phyloP scores from a whole-genome alignment of 2,113 vertebrate genomes.

The Grammomys surdaster region DNA sequence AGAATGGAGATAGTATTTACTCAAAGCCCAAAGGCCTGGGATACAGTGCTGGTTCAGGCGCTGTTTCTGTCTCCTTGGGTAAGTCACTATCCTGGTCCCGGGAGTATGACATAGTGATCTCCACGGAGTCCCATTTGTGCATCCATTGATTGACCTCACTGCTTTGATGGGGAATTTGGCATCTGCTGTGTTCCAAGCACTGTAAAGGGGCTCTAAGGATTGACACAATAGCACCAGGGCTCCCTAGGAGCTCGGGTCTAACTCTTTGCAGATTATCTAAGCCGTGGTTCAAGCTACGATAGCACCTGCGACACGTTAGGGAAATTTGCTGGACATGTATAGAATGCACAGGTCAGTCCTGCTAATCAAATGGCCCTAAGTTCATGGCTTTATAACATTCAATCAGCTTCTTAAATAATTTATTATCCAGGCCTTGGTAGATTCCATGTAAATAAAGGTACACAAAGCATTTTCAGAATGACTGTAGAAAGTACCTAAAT shows the following conservation, averaged over 20 bases:
- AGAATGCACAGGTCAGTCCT: no score
- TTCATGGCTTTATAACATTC: background rate
- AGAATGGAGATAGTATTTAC: background rate
- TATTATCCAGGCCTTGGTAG: slow-evolving; percentile 19
- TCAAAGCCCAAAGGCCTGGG: background rate
- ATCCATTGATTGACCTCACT: background rate
- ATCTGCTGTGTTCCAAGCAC: background rate
- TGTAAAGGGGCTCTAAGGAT: background rate
- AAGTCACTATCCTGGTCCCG: background rate
- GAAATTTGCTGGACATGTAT: background rate
- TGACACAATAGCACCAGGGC: background rate
- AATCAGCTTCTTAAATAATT: background rate
- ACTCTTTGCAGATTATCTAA: background rate
- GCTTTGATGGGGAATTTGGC: background rate
- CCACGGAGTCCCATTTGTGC: background rate
- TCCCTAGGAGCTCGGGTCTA: background rate
- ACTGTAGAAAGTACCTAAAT: slow-evolving; percentile 57
- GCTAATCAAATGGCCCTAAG: background rate
- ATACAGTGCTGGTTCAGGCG: background rate
- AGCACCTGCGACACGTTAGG: background rate
- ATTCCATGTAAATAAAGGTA: slow-evolving; percentile 22
- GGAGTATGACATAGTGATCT: background rate
- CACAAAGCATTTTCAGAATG: slow-evolving; percentile 23
- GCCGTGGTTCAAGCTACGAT: background rate
- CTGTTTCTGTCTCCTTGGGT: background rate